phyloP scores from a whole-genome alignment of 2,797 vertebrate genomes.

The Sandelia bainsii region DNA sequence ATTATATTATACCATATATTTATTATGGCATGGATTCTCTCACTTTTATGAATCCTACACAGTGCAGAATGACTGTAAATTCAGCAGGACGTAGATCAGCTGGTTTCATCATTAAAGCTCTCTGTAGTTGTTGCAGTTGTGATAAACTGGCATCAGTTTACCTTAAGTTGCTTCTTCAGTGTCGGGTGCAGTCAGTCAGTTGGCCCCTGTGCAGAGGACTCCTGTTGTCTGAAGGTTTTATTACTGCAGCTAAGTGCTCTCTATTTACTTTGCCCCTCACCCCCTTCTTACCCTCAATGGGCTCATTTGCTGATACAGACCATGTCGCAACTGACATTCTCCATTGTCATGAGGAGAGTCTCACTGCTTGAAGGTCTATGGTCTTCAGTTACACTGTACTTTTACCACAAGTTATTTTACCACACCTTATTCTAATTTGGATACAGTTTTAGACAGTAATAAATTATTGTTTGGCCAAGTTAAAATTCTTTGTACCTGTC shows the following conservation, averaged over 20 bases:
- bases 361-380: neutral
- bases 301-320: slow-evolving; percentile 35
- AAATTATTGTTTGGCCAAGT: neutral
- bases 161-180: slow-evolving; percentile 18
- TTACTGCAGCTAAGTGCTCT: slow-evolving; percentile 64
- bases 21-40: neutral
- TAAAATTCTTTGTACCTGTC: neutral
- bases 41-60: neutral
- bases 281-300: slow-evolving; percentile 24
- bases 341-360: slow-evolving; percentile 4
- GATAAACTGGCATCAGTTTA: slow-evolving; percentile 27
- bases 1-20: no score
- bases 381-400: neutral
- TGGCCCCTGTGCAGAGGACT: slow-evolving; percentile 47
- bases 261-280: slow-evolving; percentile 61
- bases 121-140: slow-evolving; percentile 15
- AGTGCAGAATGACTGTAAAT: neutral
- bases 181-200: slow-evolving; percentile 23
- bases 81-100: neutral
- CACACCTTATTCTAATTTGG: neutral
- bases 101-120: slow-evolving; percentile 1
- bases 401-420: neutral
- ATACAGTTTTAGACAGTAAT: neutral
- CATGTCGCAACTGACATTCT: slow-evolving; percentile 22
- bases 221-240: slow-evolving; percentile 57